A percentile compares a stretch with the other conserved stretches of the same genome.
Conservation (phyloP, 2,888 invertebrate genomes). For the Diarsia mendica region DNA sequence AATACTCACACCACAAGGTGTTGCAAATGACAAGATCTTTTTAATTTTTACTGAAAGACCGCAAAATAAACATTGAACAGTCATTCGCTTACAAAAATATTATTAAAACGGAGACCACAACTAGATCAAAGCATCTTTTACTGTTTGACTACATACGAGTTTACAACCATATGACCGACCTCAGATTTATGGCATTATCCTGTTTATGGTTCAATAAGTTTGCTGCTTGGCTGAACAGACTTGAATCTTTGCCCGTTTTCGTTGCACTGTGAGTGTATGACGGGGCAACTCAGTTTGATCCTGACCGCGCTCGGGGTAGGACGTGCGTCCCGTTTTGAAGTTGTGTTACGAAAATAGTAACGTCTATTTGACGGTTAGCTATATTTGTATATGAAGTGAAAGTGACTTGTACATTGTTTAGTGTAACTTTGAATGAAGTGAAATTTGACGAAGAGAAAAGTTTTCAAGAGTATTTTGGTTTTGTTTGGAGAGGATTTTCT, state of each 20-base stretch:
- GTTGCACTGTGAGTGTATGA: slow-evolving; percentile 63
- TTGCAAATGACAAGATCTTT: slow-evolving; percentile 31
- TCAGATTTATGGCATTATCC: slow-evolving; percentile 80
- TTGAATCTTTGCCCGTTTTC: slow-evolving; percentile 76
- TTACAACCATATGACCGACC: slow-evolving; percentile 73
- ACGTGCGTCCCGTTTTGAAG: slow-evolving; percentile 69
- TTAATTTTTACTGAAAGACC: slow-evolving; percentile 40
- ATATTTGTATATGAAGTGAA: slow-evolving; percentile 66
- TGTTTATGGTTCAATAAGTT: slow-evolving; percentile 81
- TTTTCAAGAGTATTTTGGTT: slow-evolving; percentile 32
- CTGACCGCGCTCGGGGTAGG: slow-evolving; percentile 71
- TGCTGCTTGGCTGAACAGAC: slow-evolving; percentile 77
- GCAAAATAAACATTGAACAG: slow-evolving; percentile 53
- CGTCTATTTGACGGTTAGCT: slow-evolving; percentile 66
- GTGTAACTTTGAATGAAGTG: slow-evolving; percentile 64
- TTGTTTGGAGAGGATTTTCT: slow-evolving; percentile 67
- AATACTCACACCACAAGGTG: slow-evolving; percentile 25
- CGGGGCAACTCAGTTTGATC: slow-evolving; percentile 71
- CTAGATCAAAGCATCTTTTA: slow-evolving; percentile 73
- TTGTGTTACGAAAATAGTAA: slow-evolving; percentile 82
- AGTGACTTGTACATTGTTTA: slow-evolving; percentile 66
- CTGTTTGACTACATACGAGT: slow-evolving; percentile 68
- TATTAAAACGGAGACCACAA: slow-evolving; percentile 60
- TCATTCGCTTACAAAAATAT: slow-evolving; percentile 55
- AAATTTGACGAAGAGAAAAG: slow-evolving; percentile 43